Evolutionary conservation across 2,888 invertebrate genomes (phyloP), one percentile per base, ranked within the genome.

Genomic region (Zhuqinia jingwanae): DNA sequence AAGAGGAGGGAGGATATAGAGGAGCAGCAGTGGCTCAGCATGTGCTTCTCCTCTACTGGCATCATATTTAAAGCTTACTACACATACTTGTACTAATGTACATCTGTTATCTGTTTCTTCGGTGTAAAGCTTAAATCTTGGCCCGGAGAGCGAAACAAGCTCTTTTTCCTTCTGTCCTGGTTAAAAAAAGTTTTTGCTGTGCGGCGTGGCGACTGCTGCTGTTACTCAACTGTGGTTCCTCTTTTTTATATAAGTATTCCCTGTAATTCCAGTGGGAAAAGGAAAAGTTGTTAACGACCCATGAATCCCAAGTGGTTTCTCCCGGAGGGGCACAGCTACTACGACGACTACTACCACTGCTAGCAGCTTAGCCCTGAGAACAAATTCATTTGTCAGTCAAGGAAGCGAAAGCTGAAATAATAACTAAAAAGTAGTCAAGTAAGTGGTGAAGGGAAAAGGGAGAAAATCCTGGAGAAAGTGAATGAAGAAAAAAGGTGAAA

Each of bases 241-340:
- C n/a, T 20, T 47, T 36, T 56, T 25, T 56, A 27, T 22, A n/a
- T n/a, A n/a, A n/a, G n/a, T n/a, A n/a, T 65, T 15, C 42, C 10
- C 20, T 36, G 8, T 36, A 53, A 56, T 76, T 10, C 75, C 56
- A 17, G 53, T 36, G 70, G 58, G 30, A 27, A 68, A 50, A 81
- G 63, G 42, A 36, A 76, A 83, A 63, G 58, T 63, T 83, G 82
- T 80, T 80, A 81, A 81, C 73, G 45, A 60, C 79, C n/a, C 50
- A 81, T 81, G 81, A 50, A 73, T 81, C 81, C 81, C 81, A 81
- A 73, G 81, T 73, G 81, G 81, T 70, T 81, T 81, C 58, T 73
- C 70, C 73, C 75, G 75, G 53, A 76, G 75, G 22, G 56, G 22
- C 68, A 68, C 50, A 36, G 36, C n/a, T 36, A 36, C 36, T n/a